Evolutionary conservation across 2,113 vertebrate genomes (phyloP), one percentile per base, ranked within the genome.

Genomic region (Sminthopsis crassicaudata): DNA sequence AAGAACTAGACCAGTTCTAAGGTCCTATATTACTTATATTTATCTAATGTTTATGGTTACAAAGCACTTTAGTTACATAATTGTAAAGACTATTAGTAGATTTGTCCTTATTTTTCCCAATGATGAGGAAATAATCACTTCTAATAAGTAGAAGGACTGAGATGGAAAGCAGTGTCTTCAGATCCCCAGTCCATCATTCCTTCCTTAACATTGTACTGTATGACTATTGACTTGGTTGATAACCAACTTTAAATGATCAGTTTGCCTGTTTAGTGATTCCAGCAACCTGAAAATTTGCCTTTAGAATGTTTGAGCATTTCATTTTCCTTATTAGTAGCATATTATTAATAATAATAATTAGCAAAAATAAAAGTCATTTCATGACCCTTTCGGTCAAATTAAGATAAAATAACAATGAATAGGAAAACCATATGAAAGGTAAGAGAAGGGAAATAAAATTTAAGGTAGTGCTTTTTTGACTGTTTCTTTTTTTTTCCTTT

Each of bases 401-500:
- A 84, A 53, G 92, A 90, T 90, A 30, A 95, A 97, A 89, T 57
- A 3, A 52, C 23, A 22, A 91, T 60, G 30, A 76, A 24, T 10
- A 23, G 84, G 4, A 26, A 26, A 54, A 11, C 91, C 53, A 89
- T 93, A 95, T 89, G 36, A 84, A 19, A 84, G 67, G 0, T 84
- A 42, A 42, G n/a, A n/a, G 67, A 84, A 7, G 67, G 16, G 36
- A 19, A 84, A n/a, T 42, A 42, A 19, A 84, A 42, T 4, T 22
- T 42, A 84, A 42, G 6, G 5, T 23, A 42, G n/a, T 23, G n/a
- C n/a, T 84, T 42, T 8, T 8, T 84, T 42, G 54, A 57, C 84
- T 96, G 91, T 14, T 19, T 96, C n/a, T 96, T 84, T 27, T 93
- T 93, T 97, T 94, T 97, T 90, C 97, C 42, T 30, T 92, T 92